Conservation (phyloP, 2,888 invertebrate genomes). For the Folsomia manolachei region DNA sequence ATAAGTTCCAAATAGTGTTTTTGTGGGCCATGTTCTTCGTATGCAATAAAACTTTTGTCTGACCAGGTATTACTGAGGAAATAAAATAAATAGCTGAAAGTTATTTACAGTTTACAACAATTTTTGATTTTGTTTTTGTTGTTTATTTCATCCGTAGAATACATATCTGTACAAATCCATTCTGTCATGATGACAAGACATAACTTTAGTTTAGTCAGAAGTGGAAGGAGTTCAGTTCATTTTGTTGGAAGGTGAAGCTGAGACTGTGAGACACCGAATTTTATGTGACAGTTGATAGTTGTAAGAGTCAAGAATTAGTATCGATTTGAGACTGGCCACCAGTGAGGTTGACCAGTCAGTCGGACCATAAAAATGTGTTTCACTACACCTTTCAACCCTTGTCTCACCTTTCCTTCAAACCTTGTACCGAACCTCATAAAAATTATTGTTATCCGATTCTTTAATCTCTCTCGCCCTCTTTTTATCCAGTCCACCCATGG, state of each 20-base stretch:
- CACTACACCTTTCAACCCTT: neutral
- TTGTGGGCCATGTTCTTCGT: too few relatives aligned
- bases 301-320: constrained; percentile 15
- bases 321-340: constrained; percentile 11
- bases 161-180: too few relatives aligned
- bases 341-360: constrained; percentile 1
- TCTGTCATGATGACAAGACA: too few relatives aligned
- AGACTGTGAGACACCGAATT: too few relatives aligned
- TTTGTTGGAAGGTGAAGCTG: too few relatives aligned
- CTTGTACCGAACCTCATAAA: constrained; percentile 14
- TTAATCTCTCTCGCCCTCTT: constrained; percentile 12
- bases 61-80: too few relatives aligned
- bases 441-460: constrained; percentile 14
- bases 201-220: too few relatives aligned
- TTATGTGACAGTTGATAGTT: constrained; percentile 18
- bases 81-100: neutral
- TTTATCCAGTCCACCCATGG: neutral
- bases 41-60: too few relatives aligned
- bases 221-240: too few relatives aligned
- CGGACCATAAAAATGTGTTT: neutral
- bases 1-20: too few relatives aligned
- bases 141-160: too few relatives aligned
- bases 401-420: constrained; percentile 12
- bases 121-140: neutral
- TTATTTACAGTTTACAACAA: neutral